Evolutionary conservation across 30 jellyfish, hydroid and myxozoan species (phyloP), one percentile per base, ranked within the genome.

Genomic region (Clytia hemisphaerica): DNA sequence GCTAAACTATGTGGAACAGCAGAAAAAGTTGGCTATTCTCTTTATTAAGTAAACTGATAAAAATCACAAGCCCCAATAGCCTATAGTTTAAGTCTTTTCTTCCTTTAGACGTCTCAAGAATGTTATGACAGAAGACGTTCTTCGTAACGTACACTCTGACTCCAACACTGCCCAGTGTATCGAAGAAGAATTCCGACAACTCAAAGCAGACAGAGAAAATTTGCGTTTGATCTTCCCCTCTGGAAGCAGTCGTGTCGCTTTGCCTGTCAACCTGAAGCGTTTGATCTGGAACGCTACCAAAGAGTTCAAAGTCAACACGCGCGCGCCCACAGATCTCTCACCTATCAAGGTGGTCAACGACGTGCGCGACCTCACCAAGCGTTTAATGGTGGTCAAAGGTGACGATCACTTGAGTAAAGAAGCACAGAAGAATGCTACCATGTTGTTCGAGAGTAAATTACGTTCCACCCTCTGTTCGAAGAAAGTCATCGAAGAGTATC

Each of bases 231-330:
- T 92, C 35, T 92, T 92, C 53, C 99, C 99, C 16, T 77, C 89
- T 49, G 99, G 99, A n/a, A 94, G 84, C 32, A 79, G 78, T 19
- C 61, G 76, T 92, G 92, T 71, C 19, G 88, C 94, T 2, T 77
- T 92, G 30, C 99, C 99, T 1, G 99, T 83, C 33, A 92, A 92
- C 36, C 78, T 92, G 24, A 37, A 32, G 2, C 77, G 99, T 24
- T 58, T 92, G 60, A 83, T 92, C 14, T 92, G 99, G 99, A 92
- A 92, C 69, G 92, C 99, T 0, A 94, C 76, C 66, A 92, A 92
- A 73, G 83, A 82, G 49, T 92, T 92, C 44, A 83, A 83, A 50
- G 77, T 83, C 71, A 83, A 80, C 78, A 49, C 73, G 61, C 64
- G 94, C 6, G 22, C 78, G 44, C 91, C 83, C 2, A 69, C 96